Evolutionary conservation across 2,797 vertebrate genomes (phyloP), one percentile per base, ranked within the genome.

Genomic region (Enteromius thamalakanensis): DNA sequence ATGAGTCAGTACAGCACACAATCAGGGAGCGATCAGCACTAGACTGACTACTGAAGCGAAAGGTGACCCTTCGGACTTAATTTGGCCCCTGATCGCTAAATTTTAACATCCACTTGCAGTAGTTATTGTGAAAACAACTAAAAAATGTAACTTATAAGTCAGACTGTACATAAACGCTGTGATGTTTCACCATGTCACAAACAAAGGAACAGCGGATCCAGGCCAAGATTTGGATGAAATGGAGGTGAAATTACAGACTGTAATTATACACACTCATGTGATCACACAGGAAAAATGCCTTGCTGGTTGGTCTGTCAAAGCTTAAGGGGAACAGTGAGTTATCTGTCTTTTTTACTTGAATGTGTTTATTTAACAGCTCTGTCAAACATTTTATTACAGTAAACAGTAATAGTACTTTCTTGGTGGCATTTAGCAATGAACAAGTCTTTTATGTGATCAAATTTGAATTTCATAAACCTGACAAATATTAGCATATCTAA

Each of bases 41-140:
- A 0, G 21, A 55, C 29, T 26, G n/a, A 55, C 78, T 55, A 7
- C 64, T 5, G 12, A 12, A 51, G 8, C 3, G 6, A 79, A 68
- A 79, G 65, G 76, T 78, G 42, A 69, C 78, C 21, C 19, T 67
- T 51, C 4, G 62, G 62, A 40, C 62, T 79, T 65, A 4, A 76
- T 78, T 78, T 49, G 58, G 47, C 42, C 42, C 64, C 32, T 53
- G 45, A 34, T 21, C 42, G 2, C 64, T 64, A 8, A 17, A 4
- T 62, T 23, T 51, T 32, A 23, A 49, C 17, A 51, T 37, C 12
- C 42, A n/a, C 9, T 47, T 65, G 5, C 40, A 15, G 23, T 14
- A 53, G 12, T 53, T 68, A 37, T 47, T 17, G 12, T 21, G 21
- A 79, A 17, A 68, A 37, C 68, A 79, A 26, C 45, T 23, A 79